These are phyloP conservation scores for Chloroceryle aenea DNA, from an alignment of 2,113 vertebrate species.

Conservation along the genomic window DNA sequence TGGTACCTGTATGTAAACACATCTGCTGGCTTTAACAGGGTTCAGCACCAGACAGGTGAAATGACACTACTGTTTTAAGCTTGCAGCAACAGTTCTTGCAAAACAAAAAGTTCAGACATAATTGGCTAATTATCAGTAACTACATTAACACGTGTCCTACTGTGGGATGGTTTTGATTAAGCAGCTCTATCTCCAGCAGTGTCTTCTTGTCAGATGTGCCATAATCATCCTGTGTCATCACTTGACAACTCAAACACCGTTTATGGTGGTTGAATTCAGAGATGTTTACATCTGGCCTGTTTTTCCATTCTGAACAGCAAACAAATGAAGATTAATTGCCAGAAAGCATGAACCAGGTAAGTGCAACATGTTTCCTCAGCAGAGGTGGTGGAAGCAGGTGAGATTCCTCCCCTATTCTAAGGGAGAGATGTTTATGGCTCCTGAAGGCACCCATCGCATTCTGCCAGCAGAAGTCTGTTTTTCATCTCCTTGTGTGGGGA, in stretches of 20 bases:
- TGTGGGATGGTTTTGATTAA: neutral
- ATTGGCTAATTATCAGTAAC: neutral
- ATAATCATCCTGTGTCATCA: neutral
- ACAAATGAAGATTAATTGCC: neutral
- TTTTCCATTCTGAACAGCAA: neutral
- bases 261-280: neutral
- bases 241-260: neutral
- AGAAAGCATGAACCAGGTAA: neutral
- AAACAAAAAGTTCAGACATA: neutral
- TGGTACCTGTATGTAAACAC: neutral
- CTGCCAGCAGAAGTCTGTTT: neutral
- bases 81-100: neutral
- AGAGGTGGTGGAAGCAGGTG: neutral
- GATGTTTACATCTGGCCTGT: neutral
- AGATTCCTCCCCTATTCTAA: neutral
- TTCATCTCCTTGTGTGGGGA: neutral
- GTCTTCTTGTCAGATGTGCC: neutral
- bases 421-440: neutral
- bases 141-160: accelerated
- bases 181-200: neutral
- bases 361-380: accelerated
- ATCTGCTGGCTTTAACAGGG: neutral
- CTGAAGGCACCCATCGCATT: neutral
- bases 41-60: neutral
- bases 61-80: neutral